Evolutionary conservation across 2,113 vertebrate genomes (phyloP).

Genomic region (Egretta garzetta): DNA sequence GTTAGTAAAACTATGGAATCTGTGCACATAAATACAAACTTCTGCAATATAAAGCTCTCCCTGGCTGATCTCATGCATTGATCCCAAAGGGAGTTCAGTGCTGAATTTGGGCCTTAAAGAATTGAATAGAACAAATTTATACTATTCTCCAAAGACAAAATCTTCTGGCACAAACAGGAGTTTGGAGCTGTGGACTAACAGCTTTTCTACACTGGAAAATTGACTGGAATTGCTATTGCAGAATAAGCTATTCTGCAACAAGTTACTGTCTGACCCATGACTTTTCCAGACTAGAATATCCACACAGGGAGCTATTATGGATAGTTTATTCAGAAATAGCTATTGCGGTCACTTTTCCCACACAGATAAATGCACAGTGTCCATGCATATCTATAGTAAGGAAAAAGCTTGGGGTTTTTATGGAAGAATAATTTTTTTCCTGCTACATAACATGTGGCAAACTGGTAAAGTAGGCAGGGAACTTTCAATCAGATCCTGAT

Average conservation of each 20-base stretch:
- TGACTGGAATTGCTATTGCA: conserved; percentile 35
- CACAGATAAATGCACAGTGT: not conserved
- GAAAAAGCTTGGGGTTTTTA: not conserved
- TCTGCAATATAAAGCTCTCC: not conserved
- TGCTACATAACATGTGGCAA: not conserved
- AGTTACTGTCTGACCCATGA: not conserved
- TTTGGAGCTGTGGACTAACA: not conserved
- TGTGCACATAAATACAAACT: not conserved
- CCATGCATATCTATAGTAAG: not conserved
- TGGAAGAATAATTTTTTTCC: not conserved
- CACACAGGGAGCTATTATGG: conserved; percentile 14
- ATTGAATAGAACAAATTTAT: not conserved
- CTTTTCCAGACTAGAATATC: conserved; percentile 5
- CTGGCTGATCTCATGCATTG: not conserved
- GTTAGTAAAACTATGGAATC: not conserved
- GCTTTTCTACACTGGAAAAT: conserved; percentile 3
- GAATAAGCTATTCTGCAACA: conserved; percentile 17
- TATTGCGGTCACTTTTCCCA: not conserved
- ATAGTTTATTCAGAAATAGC: not conserved
- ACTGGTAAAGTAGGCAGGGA: not conserved
- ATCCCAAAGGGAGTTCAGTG: not conserved
- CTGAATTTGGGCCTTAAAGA: not conserved
- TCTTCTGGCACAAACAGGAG: not conserved
- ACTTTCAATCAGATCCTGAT: not conserved
- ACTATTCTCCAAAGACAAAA: not conserved